A percentile compares a stretch with the other conserved stretches of the same genome.
Conservation (phyloP, 2,113 vertebrate genomes). For the Monopterus albus region DNA sequence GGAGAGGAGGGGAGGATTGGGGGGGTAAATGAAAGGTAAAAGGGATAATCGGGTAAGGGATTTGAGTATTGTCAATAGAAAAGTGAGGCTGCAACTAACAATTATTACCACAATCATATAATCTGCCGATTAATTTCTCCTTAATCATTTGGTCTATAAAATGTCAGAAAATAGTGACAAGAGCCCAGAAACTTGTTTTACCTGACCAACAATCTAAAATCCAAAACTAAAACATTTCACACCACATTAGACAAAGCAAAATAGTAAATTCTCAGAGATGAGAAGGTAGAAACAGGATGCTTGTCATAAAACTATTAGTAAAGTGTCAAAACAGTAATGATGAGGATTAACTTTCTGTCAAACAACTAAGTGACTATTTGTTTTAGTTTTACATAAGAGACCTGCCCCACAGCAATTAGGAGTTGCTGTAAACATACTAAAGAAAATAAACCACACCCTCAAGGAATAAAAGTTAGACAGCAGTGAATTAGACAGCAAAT, state of each 20-base stretch:
- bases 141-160: background rate
- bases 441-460: background rate
- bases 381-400: too few species aligned
- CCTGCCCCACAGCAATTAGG: constrained; percentile 10
- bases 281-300: background rate
- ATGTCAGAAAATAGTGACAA: background rate
- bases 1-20: constrained; percentile 24
- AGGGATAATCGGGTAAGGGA: background rate
- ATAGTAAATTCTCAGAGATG: background rate
- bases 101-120: background rate
- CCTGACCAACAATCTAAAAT: too few species aligned
- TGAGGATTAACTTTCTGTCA: background rate
- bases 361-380: background rate
- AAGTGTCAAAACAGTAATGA: background rate
- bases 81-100: background rate
- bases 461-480: background rate
- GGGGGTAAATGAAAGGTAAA: constrained; percentile 17
- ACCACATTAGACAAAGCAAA: background rate
- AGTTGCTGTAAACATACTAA: constrained; percentile 5
- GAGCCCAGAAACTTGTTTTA: background rate
- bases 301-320: background rate
- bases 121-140: background rate
- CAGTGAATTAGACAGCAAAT: constrained; percentile 22
- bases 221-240: background rate
- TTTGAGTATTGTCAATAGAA: background rate